Evolutionary conservation across 2,797 vertebrate genomes (phyloP).

Genomic region (Fundulus diaphanus): DNA sequence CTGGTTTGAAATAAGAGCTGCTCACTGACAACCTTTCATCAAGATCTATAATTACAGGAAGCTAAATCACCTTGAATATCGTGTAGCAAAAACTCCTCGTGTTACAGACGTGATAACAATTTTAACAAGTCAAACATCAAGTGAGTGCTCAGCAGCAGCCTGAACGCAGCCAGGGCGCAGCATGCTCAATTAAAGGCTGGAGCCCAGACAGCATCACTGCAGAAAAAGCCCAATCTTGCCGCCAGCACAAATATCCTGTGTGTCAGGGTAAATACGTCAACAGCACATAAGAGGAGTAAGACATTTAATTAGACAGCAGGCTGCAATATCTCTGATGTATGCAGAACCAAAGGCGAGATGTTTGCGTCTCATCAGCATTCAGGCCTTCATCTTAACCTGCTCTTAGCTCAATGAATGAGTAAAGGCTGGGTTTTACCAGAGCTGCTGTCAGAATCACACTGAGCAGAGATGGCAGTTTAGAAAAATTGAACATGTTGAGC

Average conservation of each 20-base stretch:
- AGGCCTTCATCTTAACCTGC: conserved; percentile 22
- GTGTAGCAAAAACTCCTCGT: background rate
- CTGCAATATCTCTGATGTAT: conserved; percentile 26
- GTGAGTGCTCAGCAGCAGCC: conserved; percentile 15
- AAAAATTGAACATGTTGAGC: no score
- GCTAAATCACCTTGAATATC: background rate
- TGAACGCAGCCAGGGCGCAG: conserved; percentile 27
- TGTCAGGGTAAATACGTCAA: conserved; percentile 46
- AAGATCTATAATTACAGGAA: conserved; percentile 4
- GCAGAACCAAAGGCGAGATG: conserved; percentile 33
- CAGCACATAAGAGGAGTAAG: conserved; percentile 38
- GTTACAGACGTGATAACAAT: conserved; percentile 27
- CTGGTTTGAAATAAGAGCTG: background rate
- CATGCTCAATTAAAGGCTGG: conserved; percentile 30
- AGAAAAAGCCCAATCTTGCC: conserved; percentile 44
- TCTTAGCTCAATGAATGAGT: background rate
- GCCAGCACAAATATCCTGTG: conserved; percentile 39
- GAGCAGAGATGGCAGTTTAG: no score
- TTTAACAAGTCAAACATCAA: conserved; percentile 14
- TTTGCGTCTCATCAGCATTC: conserved; percentile 43
- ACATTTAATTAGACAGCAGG: conserved; percentile 56
- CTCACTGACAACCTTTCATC: conserved; percentile 6
- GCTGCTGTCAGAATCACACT: background rate
- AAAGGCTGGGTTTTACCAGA: conserved; percentile 16
- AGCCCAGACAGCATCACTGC: conserved; percentile 27